Evolutionary conservation across 2,888 invertebrate genomes (phyloP).

Genomic region (Acanthopleura granulata): DNA sequence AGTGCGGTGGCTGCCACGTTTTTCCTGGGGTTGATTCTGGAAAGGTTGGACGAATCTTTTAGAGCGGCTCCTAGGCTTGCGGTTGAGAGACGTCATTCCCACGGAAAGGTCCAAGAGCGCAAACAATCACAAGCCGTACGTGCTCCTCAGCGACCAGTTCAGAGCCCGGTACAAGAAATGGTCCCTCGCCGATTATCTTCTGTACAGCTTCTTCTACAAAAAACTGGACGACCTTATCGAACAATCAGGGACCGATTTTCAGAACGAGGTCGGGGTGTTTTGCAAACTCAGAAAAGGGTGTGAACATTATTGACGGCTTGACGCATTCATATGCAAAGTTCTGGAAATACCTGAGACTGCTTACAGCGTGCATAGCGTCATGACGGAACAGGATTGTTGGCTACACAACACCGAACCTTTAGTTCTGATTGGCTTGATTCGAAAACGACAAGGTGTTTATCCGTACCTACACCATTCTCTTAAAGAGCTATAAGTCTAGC

Average conservation of each 20-base stretch:
- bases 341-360: neutral
- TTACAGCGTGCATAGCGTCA: neutral
- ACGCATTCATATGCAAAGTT: neutral
- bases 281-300: neutral
- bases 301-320: neutral
- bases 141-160: neutral
- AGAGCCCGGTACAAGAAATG: neutral
- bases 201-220: constrained; percentile 1
- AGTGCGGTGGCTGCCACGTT: neutral
- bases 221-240: neutral
- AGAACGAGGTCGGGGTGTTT: neutral
- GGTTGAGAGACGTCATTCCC: neutral
- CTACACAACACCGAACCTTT: neutral
- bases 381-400: neutral
- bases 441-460: neutral
- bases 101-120: neutral
- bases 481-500: neutral
- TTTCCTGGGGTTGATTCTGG: neutral
- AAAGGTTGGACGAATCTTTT: constrained; percentile 6
- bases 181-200: neutral
- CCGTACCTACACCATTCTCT: neutral
- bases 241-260: neutral
- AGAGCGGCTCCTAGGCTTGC: neutral
- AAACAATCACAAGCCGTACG: neutral
- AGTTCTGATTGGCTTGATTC: neutral